Evolutionary conservation across 2,888 invertebrate species (phyloP), one percentile per base, ranked within the genome.

Genomic region (Platynereis dumerilii): DNA sequence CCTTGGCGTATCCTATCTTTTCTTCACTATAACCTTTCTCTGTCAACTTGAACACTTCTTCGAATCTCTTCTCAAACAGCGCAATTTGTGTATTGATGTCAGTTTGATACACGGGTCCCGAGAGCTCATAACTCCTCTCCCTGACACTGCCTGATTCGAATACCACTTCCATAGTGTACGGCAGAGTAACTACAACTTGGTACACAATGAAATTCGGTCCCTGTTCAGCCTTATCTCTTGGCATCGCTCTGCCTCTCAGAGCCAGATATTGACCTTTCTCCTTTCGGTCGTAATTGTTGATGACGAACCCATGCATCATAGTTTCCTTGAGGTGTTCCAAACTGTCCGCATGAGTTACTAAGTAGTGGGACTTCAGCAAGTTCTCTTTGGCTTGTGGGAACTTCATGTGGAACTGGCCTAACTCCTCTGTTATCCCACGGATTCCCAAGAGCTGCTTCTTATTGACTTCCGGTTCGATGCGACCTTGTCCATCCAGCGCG

Each of bases 151-250:
- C 78, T 0, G 93, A 92, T 70, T 94, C 91, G 79, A 91, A 96
- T 0, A 91, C 89, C 0, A 96, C 77, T 78, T 96, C 96, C 67
- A 96, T 82, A 0, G 90, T 88, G 74, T 94, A 92, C 0, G 95
- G 94, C 0, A 92, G 86, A 74, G 71, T 71, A 10, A 76, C 74
- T 26, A 83, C 83, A 28, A 81, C 75, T 52, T 83, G 81, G 62
- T 78, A 79, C 1, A 86, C 82, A 60, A 86, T 74, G 54, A 85
- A 80, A 72, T 86, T 86, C 17, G 83, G 79, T 53, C 74, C 74
- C 3, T 24, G 7, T n/a, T 75, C 76, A 12, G 73, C 74, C 24
- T 76, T 74, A 61, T 84, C 78, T 59, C 67, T 69, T 12, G 82
- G 80, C 28, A 83, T 74, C 26, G 75, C 70, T 22, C 75, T 69